Evolutionary conservation across 1,140 invertebrate genomes (phyloP), one percentile per base, ranked within the genome.

Genomic region (Drosophila obscura): DNA sequence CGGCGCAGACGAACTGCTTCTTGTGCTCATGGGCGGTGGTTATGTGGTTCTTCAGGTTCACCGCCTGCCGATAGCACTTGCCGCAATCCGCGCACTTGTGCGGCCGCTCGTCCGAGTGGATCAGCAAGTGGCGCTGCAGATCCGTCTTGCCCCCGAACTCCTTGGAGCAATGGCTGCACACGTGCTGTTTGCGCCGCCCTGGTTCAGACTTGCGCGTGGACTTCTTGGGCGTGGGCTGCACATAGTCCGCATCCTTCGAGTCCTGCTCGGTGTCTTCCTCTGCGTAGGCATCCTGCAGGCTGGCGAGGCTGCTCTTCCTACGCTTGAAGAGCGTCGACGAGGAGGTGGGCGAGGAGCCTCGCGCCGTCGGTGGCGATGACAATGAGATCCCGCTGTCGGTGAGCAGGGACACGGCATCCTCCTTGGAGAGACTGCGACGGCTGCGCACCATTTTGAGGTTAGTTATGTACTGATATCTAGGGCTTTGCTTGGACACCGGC

Each of bases 31-130:
- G 94, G 60, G 92, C 92, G 39, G 93, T 93, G 39, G 93, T 93
- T 5, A 94, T 92, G 88, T 97, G 96, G 76, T 94, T 95, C 48
- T 95, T 94, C 9, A 96, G 90, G 59, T 95, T 96, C 4, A 95
- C 94, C 19, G 93, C 94, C 58, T 96, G 95, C 48, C 95, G 94
- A 83, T 96, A 96, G 13, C 92, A 93, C 57, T 96, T 94, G 26
- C 94, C 93, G 85, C 97, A 98, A 62, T 95, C 94, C 11, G 94
- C 92, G 88, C 97, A 98, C 39, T 93, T 92, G 77, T 94, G 94
- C 1, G 94, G 93, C 73, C 92, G 90, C 91, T 94, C 93, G 81
- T 94, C 84, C 57, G 94, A 91, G 92, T 94, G 93, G 93, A 96
- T 92, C 24, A 93, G 85, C 48, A 92, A 75, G 61, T 94, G 93